Evolutionary conservation across 2,888 invertebrate species (phyloP).

Genomic region (Agrochola macilenta): DNA sequence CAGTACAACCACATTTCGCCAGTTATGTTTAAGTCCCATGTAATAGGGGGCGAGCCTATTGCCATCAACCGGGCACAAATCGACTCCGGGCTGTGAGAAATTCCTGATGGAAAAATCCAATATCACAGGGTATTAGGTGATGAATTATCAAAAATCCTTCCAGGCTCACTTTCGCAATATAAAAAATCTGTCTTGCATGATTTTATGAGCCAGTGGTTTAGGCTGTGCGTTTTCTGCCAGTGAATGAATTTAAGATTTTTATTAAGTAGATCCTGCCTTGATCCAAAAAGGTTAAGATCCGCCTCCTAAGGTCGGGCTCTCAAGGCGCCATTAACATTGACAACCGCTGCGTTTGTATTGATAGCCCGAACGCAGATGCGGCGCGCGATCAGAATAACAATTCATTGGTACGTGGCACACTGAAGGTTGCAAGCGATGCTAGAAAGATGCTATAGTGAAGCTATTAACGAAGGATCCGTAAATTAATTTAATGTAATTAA

Average conservation of each 20-base stretch:
- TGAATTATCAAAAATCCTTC: no score
- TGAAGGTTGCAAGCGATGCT: constrained; percentile 31
- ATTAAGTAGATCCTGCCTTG: constrained; percentile 14
- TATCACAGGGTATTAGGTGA: not conserved
- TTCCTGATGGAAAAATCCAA: no score
- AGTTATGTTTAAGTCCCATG: no score
- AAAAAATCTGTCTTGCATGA: not conserved
- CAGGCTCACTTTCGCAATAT: no score
- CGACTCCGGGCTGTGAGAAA: no score
- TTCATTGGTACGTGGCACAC: constrained; percentile 10
- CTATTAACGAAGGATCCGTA: not conserved
- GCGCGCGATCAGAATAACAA: constrained; percentile 53
- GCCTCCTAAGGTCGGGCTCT: constrained; percentile 40
- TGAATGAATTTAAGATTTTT: not conserved
- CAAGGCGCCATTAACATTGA: constrained; percentile 59
- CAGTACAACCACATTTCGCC: no score
- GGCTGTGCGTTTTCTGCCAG: not conserved
- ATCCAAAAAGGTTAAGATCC: constrained; percentile 41
- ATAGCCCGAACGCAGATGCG: constrained; percentile 36
- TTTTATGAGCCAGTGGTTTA: not conserved
- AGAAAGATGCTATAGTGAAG: constrained; percentile 5
- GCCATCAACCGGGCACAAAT: no score
- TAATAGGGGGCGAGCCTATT: no score
- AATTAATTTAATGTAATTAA: no score
- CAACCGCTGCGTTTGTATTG: constrained; percentile 52